phyloP scores from a whole-genome alignment of 1,140 invertebrate genomes.

The Formica exsecta region DNA sequence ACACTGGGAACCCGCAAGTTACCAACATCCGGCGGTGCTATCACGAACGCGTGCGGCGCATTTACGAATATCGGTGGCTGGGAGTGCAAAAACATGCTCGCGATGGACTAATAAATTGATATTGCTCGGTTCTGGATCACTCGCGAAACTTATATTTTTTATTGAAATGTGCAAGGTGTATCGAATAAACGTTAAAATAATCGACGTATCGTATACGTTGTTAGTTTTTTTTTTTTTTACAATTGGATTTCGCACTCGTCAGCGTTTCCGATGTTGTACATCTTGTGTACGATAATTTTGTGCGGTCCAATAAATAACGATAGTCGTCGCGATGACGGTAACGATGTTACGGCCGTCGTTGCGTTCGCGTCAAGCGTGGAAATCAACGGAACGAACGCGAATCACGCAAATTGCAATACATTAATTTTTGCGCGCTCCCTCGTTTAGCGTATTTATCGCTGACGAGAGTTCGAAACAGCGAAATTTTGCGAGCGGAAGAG shows the following conservation, averaged over 20 bases:
- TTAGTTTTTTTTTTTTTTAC: background rate
- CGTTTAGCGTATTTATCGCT: constrained; percentile 31
- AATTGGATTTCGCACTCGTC: background rate
- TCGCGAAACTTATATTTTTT: background rate
- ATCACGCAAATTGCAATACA: constrained; percentile 26
- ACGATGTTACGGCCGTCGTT: constrained; percentile 1
- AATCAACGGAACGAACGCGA: constrained; percentile 20
- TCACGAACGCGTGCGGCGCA: constrained; percentile 30
- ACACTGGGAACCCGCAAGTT: constrained; percentile 60
- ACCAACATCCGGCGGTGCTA: constrained; percentile 43
- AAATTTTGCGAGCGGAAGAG: constrained; percentile 15
- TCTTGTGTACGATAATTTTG: background rate
- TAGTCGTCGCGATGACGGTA: constrained; percentile 13
- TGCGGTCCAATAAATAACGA: background rate
- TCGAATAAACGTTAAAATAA: background rate
- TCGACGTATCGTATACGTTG: background rate
- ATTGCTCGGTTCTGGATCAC: background rate
- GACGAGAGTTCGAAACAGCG: constrained; percentile 40
- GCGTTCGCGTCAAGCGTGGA: constrained; percentile 30
- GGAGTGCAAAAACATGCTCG: background rate
- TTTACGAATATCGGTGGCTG: constrained; percentile 43
- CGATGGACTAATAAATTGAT: background rate
- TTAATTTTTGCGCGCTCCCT: constrained; percentile 39
- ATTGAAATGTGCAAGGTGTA: background rate
- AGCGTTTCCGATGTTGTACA: background rate